phyloP scores from a whole-genome alignment of 2,797 vertebrate species.

The Hydrolagus colliei region DNA sequence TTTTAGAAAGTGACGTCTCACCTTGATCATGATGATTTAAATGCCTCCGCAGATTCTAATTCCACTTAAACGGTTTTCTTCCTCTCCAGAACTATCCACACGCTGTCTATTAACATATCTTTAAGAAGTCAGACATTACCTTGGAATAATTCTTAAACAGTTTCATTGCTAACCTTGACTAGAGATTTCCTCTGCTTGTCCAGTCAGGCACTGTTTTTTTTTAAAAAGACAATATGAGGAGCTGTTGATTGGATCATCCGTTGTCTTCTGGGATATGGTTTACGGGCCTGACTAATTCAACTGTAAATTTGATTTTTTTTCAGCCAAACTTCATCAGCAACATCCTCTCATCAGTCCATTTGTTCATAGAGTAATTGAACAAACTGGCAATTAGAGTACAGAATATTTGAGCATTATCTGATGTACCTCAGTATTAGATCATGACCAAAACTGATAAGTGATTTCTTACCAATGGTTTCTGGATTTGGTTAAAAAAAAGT shows the following conservation, averaged over 20 bases:
- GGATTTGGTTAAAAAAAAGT: neutral
- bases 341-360: neutral
- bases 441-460: neutral
- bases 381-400: neutral
- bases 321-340: neutral
- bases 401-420: neutral
- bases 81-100: neutral
- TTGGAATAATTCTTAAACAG: neutral
- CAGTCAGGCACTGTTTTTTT: neutral
- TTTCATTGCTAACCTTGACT: neutral
- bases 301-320: neutral
- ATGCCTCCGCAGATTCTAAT: neutral
- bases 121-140: neutral
- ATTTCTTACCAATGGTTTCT: neutral
- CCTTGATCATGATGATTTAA: neutral
- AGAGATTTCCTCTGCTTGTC: neutral
- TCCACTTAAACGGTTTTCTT: neutral
- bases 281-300: neutral
- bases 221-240: neutral
- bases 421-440: neutral
- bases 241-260: neutral
- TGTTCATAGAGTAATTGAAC: neutral
- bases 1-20: neutral
- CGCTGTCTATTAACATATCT: constrained; percentile 10
- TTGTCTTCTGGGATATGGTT: neutral